Evolutionary conservation across 1,140 invertebrate species (phyloP).

Genomic region (Gyrodactylus bullatarudis): DNA sequence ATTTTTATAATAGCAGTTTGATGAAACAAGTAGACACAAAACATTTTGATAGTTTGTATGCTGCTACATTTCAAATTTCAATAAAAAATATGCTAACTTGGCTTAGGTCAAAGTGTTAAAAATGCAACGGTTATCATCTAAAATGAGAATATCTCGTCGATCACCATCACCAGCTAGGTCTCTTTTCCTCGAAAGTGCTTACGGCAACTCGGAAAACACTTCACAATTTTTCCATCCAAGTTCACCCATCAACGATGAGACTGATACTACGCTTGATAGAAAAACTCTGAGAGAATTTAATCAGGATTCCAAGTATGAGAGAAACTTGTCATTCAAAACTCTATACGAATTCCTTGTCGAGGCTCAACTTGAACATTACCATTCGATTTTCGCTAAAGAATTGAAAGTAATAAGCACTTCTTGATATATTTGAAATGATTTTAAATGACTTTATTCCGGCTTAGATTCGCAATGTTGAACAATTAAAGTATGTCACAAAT

Average conservation of each 20-base stretch:
- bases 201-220: too few species aligned
- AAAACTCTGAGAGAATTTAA: neutral
- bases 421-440: neutral
- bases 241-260: neutral
- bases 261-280: neutral
- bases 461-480: slow-evolving; percentile 27
- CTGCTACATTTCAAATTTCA: too few species aligned
- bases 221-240: neutral
- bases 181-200: neutral
- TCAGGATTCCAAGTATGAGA: neutral
- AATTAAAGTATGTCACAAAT: slow-evolving; percentile 77
- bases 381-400: slow-evolving; percentile 20
- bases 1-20: too few species aligned
- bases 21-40: too few species aligned
- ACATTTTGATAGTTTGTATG: too few species aligned
- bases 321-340: slow-evolving; percentile 23
- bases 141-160: neutral
- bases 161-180: neutral
- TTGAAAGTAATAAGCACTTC: neutral
- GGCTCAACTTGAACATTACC: slow-evolving; percentile 57
- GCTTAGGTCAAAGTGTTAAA: too few species aligned
- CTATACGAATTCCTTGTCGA: slow-evolving; percentile 58
- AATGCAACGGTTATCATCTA: neutral
- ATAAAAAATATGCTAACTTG: too few species aligned
- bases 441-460: neutral